These are phyloP conservation scores for Matsumyia berberina DNA, from an alignment of 2,888 invertebrate species.

Conservation along the genomic window DNA sequence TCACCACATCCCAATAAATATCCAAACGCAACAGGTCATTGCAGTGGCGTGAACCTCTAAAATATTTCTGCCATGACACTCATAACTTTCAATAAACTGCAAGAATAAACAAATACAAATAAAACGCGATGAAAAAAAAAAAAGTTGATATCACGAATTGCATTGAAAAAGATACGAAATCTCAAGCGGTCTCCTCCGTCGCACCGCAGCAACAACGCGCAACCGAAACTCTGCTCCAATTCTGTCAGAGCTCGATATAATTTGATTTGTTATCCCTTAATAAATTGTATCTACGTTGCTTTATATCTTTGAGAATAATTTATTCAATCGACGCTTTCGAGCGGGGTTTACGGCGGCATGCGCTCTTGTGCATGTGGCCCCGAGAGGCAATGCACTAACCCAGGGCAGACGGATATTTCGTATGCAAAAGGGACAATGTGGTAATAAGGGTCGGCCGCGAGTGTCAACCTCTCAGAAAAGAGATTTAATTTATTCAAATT, in stretches of 20 bases:
- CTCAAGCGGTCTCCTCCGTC: constrained; percentile 45
- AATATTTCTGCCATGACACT: constrained; percentile 72
- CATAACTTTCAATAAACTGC: constrained; percentile 74
- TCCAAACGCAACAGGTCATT: constrained; percentile 67
- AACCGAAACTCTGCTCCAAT: constrained; percentile 62
- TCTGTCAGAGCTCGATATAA: constrained; percentile 73
- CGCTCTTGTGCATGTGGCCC: not conserved
- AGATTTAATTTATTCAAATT: constrained; percentile 75
- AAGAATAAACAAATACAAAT: constrained; percentile 47
- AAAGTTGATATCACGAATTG: constrained; percentile 66
- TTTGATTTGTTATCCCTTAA: constrained; percentile 76
- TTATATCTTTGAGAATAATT: constrained; percentile 64
- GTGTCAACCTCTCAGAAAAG: constrained; percentile 66
- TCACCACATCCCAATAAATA: constrained; percentile 42
- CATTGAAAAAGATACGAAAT: constrained; percentile 60
- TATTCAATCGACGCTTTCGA: constrained; percentile 72
- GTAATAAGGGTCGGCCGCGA: constrained; percentile 72
- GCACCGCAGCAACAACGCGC: constrained; percentile 17
- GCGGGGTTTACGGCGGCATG: constrained; percentile 20
- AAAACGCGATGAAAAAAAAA: constrained; percentile 1
- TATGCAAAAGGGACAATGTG: constrained; percentile 76
- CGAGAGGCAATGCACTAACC: constrained; percentile 8
- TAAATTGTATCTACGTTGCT: constrained; percentile 66
- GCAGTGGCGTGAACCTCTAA: constrained; percentile 72
- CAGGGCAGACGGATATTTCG: constrained; percentile 36